Evolutionary conservation across 2,888 invertebrate genomes (phyloP), one percentile per base, ranked within the genome.

Genomic region (Dichetophora obliterata): DNA sequence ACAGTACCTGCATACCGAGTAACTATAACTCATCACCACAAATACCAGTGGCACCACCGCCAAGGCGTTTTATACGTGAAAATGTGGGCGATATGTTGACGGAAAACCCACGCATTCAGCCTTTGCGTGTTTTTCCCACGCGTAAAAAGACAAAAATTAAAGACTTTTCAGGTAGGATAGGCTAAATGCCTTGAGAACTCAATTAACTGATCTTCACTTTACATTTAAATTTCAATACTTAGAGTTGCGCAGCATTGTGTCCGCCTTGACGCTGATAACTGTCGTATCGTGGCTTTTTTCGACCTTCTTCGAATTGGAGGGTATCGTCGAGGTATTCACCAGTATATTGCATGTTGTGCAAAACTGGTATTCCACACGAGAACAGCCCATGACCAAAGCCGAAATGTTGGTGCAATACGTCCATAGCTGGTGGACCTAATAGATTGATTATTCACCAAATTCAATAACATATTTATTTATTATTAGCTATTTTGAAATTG

Each of bases 271-370:
- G 5, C 48, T 82, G 43, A 77, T 81, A 4, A 80, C 79, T 19
- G 78, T 82, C 2, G 57, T 80, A 1, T 79, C 75, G 14, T 81
- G 81, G 82, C 71, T 82, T 0, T 77, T 81, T 57, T 79, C 79
- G 5, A 78, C 68, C 37, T 78, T 79, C 61, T 79, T 82, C 63
- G 79, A 80, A 66, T 11, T 80, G 65, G 78, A 81, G 27, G 70
- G 80, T n/a, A 65, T 78, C 34, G 68, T 70, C 50, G 76, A 79
- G 54, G 66, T 65, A n/a, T 34, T 81, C 16, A 63, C 54, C 8
- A 57, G 19, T 31, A 52, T 79, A 31, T 11, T 76, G 52, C 48
- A 75, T 16, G 22, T 63, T 9, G 11, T 82, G 5, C 72, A 72
- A 19, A 69, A 52, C 52, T 81, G 77, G 78, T 77, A 72, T 65